Evolutionary conservation across 2,888 invertebrate species (phyloP).

Genomic region (Ametastegia equiseti): DNA sequence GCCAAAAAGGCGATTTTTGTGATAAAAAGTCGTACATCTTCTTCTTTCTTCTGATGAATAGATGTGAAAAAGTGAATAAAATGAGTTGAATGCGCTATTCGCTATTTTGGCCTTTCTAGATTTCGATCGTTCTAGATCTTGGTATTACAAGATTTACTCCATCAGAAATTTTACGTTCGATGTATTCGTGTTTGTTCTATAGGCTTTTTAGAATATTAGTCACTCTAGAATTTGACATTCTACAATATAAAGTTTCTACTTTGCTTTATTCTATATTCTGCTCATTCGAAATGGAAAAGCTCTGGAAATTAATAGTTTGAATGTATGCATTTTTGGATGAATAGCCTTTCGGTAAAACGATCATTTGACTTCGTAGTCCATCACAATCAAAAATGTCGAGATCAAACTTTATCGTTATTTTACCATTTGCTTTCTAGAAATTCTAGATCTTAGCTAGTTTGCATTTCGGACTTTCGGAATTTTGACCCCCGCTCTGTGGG

Average conservation of each 20-base stretch:
- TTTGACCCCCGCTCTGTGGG: too few species aligned
- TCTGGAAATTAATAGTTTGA: background rate
- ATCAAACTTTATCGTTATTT: background rate
- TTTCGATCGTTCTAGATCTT: background rate
- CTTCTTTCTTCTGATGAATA: background rate
- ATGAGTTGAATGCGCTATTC: background rate
- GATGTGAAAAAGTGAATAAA: background rate
- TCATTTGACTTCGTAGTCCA: background rate
- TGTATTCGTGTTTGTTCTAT: background rate
- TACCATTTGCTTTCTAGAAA: background rate
- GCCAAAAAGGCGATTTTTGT: too few species aligned
- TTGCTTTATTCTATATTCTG: background rate
- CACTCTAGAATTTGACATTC: background rate
- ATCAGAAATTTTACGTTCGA: background rate
- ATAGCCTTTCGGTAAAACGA: background rate
- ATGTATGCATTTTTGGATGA: background rate
- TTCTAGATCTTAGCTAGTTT: background rate
- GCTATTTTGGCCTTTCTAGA: background rate
- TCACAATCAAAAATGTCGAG: background rate
- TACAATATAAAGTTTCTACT: background rate
- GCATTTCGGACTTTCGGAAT: too few species aligned
- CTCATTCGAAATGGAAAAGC: background rate
- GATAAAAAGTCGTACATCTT: too few species aligned
- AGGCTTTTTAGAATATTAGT: background rate
- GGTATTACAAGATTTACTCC: background rate